A percentile compares a stretch with the other conserved stretches of the same genome.
Evolutionary conservation across 1,140 invertebrate species (phyloP).

Genomic region (Chlorops oryzae): DNA sequence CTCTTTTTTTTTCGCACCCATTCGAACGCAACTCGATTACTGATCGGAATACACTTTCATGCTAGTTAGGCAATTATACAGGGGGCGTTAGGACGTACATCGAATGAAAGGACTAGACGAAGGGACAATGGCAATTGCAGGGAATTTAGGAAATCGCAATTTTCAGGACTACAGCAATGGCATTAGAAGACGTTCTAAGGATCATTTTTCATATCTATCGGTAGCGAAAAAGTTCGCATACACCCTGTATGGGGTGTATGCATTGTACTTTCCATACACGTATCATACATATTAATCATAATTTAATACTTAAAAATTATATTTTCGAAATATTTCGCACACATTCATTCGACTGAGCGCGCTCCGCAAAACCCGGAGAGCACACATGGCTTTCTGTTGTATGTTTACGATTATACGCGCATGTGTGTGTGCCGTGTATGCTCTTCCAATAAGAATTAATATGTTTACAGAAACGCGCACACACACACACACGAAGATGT

Average conservation of each 20-base stretch:
- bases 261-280: slow-evolving; percentile 6
- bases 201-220: too few species aligned
- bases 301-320: slow-evolving; percentile 17
- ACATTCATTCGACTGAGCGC: background rate
- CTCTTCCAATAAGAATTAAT: background rate
- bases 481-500: background rate
- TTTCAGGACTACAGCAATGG: too few species aligned
- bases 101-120: too few species aligned
- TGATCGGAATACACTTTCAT: too few species aligned
- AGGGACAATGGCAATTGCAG: too few species aligned
- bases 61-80: too few species aligned
- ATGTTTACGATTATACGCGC: background rate
- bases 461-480: background rate
- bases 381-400: slow-evolving; percentile 1
- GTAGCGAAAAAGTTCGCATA: too few species aligned
- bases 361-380: background rate
- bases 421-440: background rate
- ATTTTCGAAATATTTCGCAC: background rate
- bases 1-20: too few species aligned
- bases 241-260: background rate
- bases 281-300: slow-evolving; percentile 14
- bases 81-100: too few species aligned
- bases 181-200: too few species aligned
- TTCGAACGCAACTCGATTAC: too few species aligned
- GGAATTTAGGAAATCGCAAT: too few species aligned